These are phyloP conservation scores for Pristis pectinata DNA, from an alignment of 2,797 vertebrate genomes.

Conservation along the genomic window DNA sequence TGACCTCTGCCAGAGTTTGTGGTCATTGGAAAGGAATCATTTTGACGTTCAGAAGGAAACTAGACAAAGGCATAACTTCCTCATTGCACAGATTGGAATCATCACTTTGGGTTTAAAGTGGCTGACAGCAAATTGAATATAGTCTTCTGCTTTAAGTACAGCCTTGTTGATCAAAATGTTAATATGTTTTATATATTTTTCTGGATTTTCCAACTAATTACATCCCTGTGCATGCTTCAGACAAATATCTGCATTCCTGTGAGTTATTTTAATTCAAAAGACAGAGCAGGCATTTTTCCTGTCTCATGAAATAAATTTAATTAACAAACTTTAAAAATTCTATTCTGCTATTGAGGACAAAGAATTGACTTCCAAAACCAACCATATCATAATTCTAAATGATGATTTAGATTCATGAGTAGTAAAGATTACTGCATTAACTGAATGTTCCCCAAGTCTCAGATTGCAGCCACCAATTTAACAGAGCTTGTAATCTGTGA, in stretches of 20 bases:
- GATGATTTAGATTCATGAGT: not conserved
- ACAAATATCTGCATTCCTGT: not conserved
- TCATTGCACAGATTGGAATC: not conserved
- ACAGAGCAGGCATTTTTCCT: not conserved
- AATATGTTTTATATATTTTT: not conserved
- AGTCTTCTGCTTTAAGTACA: not conserved
- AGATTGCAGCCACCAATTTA: not conserved
- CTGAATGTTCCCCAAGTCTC: not conserved
- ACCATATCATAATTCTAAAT: not conserved
- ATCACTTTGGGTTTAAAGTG: not conserved
- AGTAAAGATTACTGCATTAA: not conserved
- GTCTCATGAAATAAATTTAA: not conserved
- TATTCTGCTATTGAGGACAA: not conserved
- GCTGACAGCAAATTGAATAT: not conserved
- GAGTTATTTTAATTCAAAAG: not conserved
- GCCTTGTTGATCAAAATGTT: not conserved
- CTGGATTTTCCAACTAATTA: not conserved
- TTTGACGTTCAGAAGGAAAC: not conserved
- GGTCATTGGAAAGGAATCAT: not conserved
- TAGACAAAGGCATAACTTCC: not conserved
- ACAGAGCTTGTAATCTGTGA: not conserved
- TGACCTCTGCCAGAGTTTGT: not conserved
- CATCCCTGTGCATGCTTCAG: not conserved
- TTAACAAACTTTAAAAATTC: not conserved
- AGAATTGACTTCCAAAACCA: not conserved